These are phyloP conservation scores for Chaenodraco wilsoni DNA, from an alignment of 2,797 vertebrate genomes.

Conservation along the genomic window DNA sequence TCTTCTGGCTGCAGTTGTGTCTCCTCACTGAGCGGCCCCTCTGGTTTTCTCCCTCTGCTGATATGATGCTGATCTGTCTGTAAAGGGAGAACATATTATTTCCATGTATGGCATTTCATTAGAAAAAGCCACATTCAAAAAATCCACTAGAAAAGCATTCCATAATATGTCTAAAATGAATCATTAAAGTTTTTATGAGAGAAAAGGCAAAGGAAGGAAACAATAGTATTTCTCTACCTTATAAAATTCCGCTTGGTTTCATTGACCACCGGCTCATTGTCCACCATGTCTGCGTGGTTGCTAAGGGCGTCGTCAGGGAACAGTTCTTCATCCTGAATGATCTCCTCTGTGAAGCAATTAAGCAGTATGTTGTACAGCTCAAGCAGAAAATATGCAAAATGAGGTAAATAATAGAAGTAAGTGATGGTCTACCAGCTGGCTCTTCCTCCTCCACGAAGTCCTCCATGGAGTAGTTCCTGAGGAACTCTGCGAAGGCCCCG, in stretches of 20 bases:
- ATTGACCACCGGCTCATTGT: slow-evolving; percentile 87
- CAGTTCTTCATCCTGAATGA: slow-evolving; percentile 84
- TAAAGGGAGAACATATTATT: neutral
- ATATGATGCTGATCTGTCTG: slow-evolving; percentile 93
- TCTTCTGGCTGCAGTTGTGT: slow-evolving; percentile 83
- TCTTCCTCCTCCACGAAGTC: slow-evolving; percentile 87
- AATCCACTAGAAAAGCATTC: neutral
- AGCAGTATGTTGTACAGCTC: neutral
- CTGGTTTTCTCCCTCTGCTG: slow-evolving; percentile 86
- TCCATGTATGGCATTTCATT: neutral
- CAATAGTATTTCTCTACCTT: slow-evolving; percentile 79
- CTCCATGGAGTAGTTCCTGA: slow-evolving; percentile 89
- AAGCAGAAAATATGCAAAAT: neutral
- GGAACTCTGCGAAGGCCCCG: slow-evolving; percentile 92
- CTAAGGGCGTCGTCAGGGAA: slow-evolving; percentile 92
- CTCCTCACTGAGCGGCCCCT: slow-evolving; percentile 82
- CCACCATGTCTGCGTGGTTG: slow-evolving; percentile 90
- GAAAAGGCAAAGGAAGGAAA: neutral
- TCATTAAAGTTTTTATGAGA: neutral
- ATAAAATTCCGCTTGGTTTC: slow-evolving; percentile 92
- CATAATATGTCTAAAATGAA: neutral
- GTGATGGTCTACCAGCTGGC: slow-evolving; percentile 71
- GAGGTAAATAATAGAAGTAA: neutral
- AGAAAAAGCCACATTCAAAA: neutral
- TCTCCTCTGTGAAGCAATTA: slow-evolving; percentile 64